Conservation (phyloP, 2,888 invertebrate genomes). For the Ariolimax columbianus region DNA sequence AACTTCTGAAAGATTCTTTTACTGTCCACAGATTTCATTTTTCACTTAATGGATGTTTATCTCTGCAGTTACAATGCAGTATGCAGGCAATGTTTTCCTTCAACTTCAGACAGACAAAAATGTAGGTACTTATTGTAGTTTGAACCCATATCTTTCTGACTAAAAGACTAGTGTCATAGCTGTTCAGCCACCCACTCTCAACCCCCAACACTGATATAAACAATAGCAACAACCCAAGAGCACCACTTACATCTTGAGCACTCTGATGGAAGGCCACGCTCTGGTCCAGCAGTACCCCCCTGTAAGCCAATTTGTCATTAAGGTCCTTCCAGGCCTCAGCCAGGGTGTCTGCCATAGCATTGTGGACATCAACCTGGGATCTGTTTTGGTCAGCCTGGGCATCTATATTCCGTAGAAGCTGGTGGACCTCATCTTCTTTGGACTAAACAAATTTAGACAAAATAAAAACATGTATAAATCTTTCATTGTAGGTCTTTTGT, state of each 20-base stretch:
- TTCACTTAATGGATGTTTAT: too few relatives aligned
- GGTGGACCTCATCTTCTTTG: slow-evolving; percentile 92
- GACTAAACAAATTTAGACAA: slow-evolving; percentile 81
- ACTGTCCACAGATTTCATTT: too few relatives aligned
- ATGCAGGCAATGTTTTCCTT: too few relatives aligned
- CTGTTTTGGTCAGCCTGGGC: slow-evolving; percentile 84
- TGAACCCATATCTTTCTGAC: not conserved
- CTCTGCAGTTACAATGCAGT: too few relatives aligned
- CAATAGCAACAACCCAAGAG: not conserved
- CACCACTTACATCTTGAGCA: slow-evolving; percentile 79
- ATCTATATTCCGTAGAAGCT: slow-evolving; percentile 91
- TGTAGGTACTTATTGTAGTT: not conserved
- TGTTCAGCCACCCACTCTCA: too few relatives aligned
- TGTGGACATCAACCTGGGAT: slow-evolving; percentile 88
- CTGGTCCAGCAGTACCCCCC: slow-evolving; percentile 87
- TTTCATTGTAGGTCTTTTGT: not conserved
- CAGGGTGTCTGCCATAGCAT: slow-evolving; percentile 89
- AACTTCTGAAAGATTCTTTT: too few relatives aligned
- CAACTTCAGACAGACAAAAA: too few relatives aligned
- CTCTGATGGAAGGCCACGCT: slow-evolving; percentile 87
- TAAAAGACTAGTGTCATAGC: too few relatives aligned
- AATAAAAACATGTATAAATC: not conserved
- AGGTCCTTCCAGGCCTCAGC: slow-evolving; percentile 88
- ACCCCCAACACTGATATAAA: not conserved
- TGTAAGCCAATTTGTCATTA: slow-evolving; percentile 86